Conservation (phyloP, 1,140 invertebrate genomes). For the Metaphire vulgaris region DNA sequence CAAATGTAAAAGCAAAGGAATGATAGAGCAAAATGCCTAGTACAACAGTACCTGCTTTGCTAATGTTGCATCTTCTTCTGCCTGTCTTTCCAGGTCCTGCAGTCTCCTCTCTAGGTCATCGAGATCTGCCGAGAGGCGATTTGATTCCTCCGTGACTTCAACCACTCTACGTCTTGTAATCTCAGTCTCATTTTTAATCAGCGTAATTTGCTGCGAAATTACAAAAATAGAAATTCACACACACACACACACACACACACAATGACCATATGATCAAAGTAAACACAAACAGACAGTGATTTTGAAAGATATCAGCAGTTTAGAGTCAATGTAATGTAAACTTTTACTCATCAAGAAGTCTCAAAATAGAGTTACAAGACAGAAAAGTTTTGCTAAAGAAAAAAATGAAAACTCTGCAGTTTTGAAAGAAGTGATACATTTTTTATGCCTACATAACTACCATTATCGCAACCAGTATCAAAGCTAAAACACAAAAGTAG, state of each 20-base stretch:
- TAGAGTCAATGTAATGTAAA: background rate
- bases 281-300: no score
- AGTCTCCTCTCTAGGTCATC: slow-evolving; percentile 65
- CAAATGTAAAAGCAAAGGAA: no score
- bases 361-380: background rate
- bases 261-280: background rate
- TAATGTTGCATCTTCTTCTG: slow-evolving; percentile 64
- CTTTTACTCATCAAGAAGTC: background rate
- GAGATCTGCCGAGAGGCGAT: slow-evolving; percentile 65
- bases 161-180: slow-evolving; percentile 67
- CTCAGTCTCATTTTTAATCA: slow-evolving; percentile 68
- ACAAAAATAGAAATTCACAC: slow-evolving; percentile 24
- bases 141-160: slow-evolving; percentile 68
- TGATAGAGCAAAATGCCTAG: no score
- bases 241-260: no score
- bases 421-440: no score
- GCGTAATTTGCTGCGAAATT: slow-evolving; percentile 61
- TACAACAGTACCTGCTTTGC: slow-evolving; percentile 69
- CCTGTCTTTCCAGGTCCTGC: slow-evolving; percentile 65
- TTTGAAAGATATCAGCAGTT: background rate
- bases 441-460: background rate
- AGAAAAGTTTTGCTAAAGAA: background rate
- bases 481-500: background rate
- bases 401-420: no score
- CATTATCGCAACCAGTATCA: background rate